These are phyloP conservation scores for Pteria penguin DNA, from an alignment of 2,888 invertebrate species.

Conservation along the genomic window DNA sequence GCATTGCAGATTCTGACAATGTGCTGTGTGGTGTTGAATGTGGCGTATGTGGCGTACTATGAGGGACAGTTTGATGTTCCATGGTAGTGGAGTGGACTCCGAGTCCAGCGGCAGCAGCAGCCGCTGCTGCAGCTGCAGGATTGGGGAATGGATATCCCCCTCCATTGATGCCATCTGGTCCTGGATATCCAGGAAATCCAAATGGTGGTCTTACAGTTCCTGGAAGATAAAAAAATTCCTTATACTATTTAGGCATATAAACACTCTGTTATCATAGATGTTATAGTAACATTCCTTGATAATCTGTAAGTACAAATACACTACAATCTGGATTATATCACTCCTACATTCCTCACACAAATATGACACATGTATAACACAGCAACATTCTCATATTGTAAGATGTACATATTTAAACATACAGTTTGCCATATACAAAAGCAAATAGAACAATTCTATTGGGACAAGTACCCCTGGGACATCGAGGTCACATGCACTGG, in stretches of 20 bases:
- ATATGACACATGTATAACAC: neutral
- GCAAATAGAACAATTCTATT: too few relatives aligned
- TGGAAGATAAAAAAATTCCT: conserved; percentile 24
- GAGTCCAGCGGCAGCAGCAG: conserved; percentile 63
- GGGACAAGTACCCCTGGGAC: too few relatives aligned
- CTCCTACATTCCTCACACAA: neutral
- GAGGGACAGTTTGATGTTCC: conserved; percentile 71
- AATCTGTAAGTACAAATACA: too few relatives aligned
- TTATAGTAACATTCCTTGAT: too few relatives aligned
- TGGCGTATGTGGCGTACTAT: conserved; percentile 61
- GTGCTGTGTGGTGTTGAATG: conserved; percentile 72
- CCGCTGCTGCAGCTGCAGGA: conserved; percentile 69
- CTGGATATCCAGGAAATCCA: conserved; percentile 62
- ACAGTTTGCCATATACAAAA: too few relatives aligned
- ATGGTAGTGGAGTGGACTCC: conserved; percentile 74
- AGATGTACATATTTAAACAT: too few relatives aligned
- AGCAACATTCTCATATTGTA: too few relatives aligned
- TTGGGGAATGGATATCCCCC: conserved; percentile 69
- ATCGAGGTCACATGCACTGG: too few relatives aligned
- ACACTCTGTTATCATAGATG: too few relatives aligned
- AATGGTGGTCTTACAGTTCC: conserved; percentile 59
- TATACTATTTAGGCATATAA: too few relatives aligned
- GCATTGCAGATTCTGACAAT: conserved; percentile 69
- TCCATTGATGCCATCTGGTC: conserved; percentile 74
- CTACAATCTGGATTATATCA: too few relatives aligned